A percentile compares a stretch with the other conserved stretches of the same genome.
Evolutionary conservation across 1,140 invertebrate species (phyloP).

Genomic region (Diachasmimorpha longicaudata): DNA sequence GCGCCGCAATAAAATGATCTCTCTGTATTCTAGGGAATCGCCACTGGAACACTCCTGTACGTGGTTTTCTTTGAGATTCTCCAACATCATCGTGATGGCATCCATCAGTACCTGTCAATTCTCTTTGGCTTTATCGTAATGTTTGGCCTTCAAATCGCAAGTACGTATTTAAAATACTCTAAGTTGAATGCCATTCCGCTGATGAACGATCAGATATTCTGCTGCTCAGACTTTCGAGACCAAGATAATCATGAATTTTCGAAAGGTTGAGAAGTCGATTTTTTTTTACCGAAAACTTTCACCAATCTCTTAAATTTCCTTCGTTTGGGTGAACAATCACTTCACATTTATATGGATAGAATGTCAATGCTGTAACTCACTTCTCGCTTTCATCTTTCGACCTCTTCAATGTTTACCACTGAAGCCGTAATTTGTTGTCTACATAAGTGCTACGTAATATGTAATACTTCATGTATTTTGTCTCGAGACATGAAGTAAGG

Average conservation of each 20-base stretch:
- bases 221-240: no score
- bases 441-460: neutral
- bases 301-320: neutral
- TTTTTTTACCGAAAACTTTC: no score
- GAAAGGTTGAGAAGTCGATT: no score
- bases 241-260: no score
- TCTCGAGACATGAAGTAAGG: no score
- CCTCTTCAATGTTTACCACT: neutral
- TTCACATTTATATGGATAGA: neutral
- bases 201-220: no score
- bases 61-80: slow-evolving; percentile 92
- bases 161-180: slow-evolving; percentile 45
- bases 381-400: neutral
- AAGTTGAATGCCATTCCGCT: no score
- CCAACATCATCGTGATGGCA: slow-evolving; percentile 61
- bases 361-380: neutral
- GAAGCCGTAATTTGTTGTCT: neutral
- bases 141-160: slow-evolving; percentile 54
- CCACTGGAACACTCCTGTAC: slow-evolving; percentile 86
- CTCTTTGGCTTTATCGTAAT: slow-evolving; percentile 56
- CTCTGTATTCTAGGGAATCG: slow-evolving; percentile 79
- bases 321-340: neutral
- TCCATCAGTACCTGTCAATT: slow-evolving; percentile 56
- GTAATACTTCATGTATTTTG: neutral
- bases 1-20: neutral